Base-by-base conservation (phyloP, 2,888 invertebrate species). In the Lordiphosa andalusiaca region DNA sequence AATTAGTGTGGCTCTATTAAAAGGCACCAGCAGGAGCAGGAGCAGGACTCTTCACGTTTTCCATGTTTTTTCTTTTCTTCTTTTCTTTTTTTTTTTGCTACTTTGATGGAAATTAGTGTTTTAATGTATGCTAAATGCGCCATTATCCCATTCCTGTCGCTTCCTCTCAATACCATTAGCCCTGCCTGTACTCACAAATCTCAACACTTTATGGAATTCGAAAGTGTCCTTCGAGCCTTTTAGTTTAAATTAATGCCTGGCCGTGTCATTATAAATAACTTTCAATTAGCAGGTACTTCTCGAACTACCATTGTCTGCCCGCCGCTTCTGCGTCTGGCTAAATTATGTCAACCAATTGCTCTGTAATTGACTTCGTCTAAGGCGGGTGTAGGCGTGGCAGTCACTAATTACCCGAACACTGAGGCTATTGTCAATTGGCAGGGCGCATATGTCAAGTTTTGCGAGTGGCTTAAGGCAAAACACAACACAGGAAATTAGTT, bases 1-100 rank as follows among this genome's bases (percentile, higher is more conserved):
- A 81, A 81, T 81, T 81, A 81, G 80, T 83, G 85, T 83, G 77
- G 74, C 85, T 85, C 80, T 85, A 81, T 81, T 81, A 83, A 85
- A 77, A 81, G 81, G 73, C 81, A 72, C 66, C 71, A 39, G 10
- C 44, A 57, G 54, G 23, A 33, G 35, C 54, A 42, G 19, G 23
- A 23, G 33, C 35, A 44, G 46, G 41, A 44, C 10, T 36, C 16
- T 49, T 21, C 25, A 10, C 37, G 38, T 56, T 21, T 53, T 36
- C 25, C 35, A 35, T 21, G 33, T 41, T 49, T 47, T 46, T 35
- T 37, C 16, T 42, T 35, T 54, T 55, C 56, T 44, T 6, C 6
- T 25, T 0, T 35, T 37, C 2, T 25, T 4, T 35, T 37, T 56
- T 48, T 81, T 57, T 71, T 72, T 69, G 83, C 80, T 67, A 71